Conservation (phyloP, 2,888 invertebrate genomes). For the Chloroclysta siterata region DNA sequence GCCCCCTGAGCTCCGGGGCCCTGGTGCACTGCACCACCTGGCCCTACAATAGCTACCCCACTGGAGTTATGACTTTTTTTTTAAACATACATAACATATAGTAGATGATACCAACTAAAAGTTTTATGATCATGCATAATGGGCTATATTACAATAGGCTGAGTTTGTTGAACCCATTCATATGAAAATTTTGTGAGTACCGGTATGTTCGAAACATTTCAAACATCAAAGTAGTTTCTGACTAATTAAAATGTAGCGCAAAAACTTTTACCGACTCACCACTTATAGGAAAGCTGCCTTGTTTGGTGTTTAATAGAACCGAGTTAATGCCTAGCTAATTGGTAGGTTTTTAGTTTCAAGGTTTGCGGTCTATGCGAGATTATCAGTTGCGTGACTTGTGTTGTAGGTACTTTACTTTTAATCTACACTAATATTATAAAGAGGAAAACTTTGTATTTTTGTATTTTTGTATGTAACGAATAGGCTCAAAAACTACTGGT, state of each 20-base stretch:
- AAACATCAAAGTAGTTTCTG: conserved; percentile 18
- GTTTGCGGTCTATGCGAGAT: conserved; percentile 30
- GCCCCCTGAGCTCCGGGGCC: no score
- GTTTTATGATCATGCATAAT: conserved; percentile 1
- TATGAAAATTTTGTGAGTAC: conserved; percentile 18
- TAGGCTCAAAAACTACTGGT: no score
- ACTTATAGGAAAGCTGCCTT: conserved; percentile 15
- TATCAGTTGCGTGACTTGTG: conserved; percentile 52
- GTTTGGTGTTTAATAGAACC: conserved; percentile 20
- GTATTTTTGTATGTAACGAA: no score
- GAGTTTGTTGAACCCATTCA: conserved; percentile 45
- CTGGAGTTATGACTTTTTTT: no score
- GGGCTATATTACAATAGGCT: conserved; percentile 28
- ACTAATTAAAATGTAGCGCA: conserved; percentile 24
- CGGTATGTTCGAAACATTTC: conserved; percentile 16
- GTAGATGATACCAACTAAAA: neutral
- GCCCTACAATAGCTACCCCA: no score
- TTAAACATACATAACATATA: no score
- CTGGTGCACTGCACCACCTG: no score
- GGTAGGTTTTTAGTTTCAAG: conserved; percentile 32
- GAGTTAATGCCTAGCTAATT: conserved; percentile 22
- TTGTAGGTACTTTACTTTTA: conserved; percentile 30
- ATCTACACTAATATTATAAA: no score
- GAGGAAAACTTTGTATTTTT: no score
- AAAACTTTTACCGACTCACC: neutral